Conservation (phyloP, 2,113 vertebrate genomes). For the Hypocryptadius cinnamomeus region DNA sequence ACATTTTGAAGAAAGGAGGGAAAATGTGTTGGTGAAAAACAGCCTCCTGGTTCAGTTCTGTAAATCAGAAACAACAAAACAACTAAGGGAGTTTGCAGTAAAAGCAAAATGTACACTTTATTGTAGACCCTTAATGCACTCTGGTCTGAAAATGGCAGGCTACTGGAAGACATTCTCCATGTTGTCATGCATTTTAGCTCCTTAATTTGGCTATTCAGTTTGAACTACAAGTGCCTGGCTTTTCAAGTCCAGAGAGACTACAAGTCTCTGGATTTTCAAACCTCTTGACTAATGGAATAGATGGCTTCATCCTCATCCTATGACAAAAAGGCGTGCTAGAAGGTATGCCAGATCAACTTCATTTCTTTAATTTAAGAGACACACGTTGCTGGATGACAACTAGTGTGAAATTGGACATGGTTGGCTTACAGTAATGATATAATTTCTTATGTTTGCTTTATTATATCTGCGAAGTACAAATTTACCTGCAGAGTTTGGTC, state of each 20-base stretch:
- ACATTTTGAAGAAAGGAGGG: background rate
- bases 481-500: background rate
- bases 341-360: background rate
- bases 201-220: constrained; percentile 8
- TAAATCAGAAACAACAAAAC: background rate
- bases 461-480: background rate
- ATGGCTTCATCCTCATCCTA: background rate
- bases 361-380: constrained; percentile 8
- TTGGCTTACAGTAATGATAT: background rate
- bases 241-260: background rate
- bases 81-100: background rate
- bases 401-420: background rate
- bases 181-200: constrained; percentile 5
- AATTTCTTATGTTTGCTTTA: constrained; percentile 14
- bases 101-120: background rate
- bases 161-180: background rate
- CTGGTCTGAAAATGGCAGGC: background rate
- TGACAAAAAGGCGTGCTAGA: background rate
- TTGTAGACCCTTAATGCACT: background rate
- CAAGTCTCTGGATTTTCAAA: background rate
- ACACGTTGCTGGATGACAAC: background rate
- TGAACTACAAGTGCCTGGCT: background rate
- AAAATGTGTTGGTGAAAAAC: background rate
- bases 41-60: background rate
- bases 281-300: background rate